Evolutionary conservation across 2,888 invertebrate genomes (phyloP), one percentile per base, ranked within the genome.

Genomic region (Amiota communis): DNA sequence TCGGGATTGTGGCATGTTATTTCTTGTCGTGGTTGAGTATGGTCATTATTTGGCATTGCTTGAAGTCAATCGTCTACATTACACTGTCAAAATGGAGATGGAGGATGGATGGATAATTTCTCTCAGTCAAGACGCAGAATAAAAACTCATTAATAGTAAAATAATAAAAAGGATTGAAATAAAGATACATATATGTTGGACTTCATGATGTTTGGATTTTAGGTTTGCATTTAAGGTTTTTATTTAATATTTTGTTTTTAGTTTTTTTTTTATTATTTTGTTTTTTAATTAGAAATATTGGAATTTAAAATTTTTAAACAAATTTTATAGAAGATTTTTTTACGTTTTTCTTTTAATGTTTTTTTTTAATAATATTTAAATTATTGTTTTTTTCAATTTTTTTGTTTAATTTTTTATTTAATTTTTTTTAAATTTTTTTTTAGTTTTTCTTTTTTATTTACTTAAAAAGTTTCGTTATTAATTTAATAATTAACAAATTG

Each of bases 401-500:
- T 83, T 79, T 77, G 81, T 74, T 76, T 79, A 72, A 78, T 79
- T 83, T 80, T 81, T 79, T 79, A 76, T 75, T 75, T 79, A 77
- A 74, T 73, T 80, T 74, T 77, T 82, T 80, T 82, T 79, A 74
- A 65, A 67, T 81, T 80, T 79, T 82, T 78, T 76, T 75, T 79
- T 73, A 70, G 71, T 75, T 76, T 77, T 81, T 80, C 80, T 76
- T 79, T 81, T 78, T 79, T 82, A 78, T 85, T 88, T 87, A 90
- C 86, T 90, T 89, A 89, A 90, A 90, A 89, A 90, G 85, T 89
- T 88, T 89, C 89, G 89, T 89, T 89, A 90, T 89, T 90, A 90
- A 89, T 90, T 89, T 89, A 89, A 90, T 90, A 89, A 90, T 89
- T 89, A 90, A 90, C 90, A 90, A 90, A 90, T 90, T 90, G 90